A percentile compares a stretch with the other conserved stretches of the same genome.
Conservation (phyloP, 2,113 vertebrate species). For the Asarcornis scutulata region DNA sequence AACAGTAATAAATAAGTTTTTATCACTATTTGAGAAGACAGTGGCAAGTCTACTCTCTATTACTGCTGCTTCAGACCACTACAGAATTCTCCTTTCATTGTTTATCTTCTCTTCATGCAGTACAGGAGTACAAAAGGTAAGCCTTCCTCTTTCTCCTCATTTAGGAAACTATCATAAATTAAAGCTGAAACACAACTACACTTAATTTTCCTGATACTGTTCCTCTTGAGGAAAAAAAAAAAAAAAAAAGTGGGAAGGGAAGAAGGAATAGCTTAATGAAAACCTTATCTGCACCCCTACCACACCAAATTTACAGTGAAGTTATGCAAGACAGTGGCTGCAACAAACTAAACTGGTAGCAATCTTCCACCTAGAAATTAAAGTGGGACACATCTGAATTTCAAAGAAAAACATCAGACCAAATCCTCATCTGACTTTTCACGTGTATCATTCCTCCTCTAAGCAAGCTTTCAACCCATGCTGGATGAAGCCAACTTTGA, state of each 20-base stretch:
- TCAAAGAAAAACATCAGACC: background rate
- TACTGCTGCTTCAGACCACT: background rate
- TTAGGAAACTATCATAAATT: background rate
- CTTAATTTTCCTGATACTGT: background rate
- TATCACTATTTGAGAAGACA: background rate
- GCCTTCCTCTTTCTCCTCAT: background rate
- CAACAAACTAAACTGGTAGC: background rate
- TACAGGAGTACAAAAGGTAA: background rate
- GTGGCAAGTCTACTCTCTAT: background rate
- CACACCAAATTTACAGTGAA: background rate
- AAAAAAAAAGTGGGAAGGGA: background rate
- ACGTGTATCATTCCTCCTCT: background rate
- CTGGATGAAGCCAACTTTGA: background rate
- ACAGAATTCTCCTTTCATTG: background rate
- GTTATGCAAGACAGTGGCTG: background rate
- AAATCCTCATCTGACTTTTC: background rate
- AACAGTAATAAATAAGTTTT: background rate
- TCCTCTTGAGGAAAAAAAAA: background rate
- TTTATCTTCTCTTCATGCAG: background rate
- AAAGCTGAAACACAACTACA: background rate
- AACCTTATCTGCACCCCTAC: background rate
- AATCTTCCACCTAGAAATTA: background rate
- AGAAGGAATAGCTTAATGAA: background rate
- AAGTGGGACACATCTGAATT: no score
- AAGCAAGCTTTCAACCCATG: background rate